Percentiles rank a stretch among this genome's conserved stretches.
Conservation (phyloP, 2,888 invertebrate genomes). For the Arenicola marina region DNA sequence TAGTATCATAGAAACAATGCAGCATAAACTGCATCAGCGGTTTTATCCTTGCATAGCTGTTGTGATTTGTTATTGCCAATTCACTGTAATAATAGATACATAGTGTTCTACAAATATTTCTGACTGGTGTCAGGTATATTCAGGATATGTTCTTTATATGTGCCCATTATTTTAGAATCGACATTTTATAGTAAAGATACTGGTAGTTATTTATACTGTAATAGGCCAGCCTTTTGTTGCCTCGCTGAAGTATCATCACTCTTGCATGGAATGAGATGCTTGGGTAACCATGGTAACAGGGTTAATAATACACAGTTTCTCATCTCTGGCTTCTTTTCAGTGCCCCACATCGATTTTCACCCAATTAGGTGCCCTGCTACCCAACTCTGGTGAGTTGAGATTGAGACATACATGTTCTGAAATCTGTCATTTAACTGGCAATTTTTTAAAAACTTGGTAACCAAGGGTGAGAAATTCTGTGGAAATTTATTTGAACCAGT, state of each 20-base stretch:
- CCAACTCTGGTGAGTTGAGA: slow-evolving; percentile 26
- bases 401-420: too few relatives aligned
- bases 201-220: not conserved
- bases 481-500: too few relatives aligned
- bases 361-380: slow-evolving; percentile 30
- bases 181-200: not conserved
- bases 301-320: not conserved
- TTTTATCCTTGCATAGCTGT: not conserved
- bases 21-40: not conserved
- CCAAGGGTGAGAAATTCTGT: too few relatives aligned
- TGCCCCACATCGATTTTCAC: slow-evolving; percentile 27
- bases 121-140: too few relatives aligned
- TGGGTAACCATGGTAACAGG: not conserved
- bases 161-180: not conserved
- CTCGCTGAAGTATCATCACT: too few relatives aligned
- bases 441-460: too few relatives aligned
- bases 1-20: not conserved
- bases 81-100: not conserved
- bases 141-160: too few relatives aligned
- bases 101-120: too few relatives aligned
- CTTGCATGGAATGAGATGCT: not conserved
- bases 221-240: not conserved
- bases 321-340: slow-evolving; percentile 20
- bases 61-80: not conserved
- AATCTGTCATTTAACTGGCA: too few relatives aligned